Percentiles rank a stretch among this genome's conserved stretches.
These are phyloP conservation scores for Momotus momota DNA, from an alignment of 2,797 vertebrate species.

Conservation along the genomic window DNA sequence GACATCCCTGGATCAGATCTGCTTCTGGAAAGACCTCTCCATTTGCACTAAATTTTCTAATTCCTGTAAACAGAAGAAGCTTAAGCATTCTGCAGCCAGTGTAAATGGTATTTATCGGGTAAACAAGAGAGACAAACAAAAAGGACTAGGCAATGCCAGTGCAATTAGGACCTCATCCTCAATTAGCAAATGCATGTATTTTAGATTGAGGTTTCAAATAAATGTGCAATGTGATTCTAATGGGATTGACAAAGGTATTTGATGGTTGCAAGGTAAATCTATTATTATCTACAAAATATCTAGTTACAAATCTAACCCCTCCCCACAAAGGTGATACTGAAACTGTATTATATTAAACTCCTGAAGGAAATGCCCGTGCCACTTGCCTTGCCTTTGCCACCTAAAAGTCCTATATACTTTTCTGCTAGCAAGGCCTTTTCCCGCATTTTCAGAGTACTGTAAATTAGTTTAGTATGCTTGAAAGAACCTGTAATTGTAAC, in stretches of 20 bases:
- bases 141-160: slow-evolving; percentile 5
- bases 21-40: slow-evolving; percentile 65
- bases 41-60: slow-evolving; percentile 43
- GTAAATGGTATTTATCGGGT: slow-evolving; percentile 22
- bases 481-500: slow-evolving; percentile 89
- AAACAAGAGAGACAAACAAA: slow-evolving; percentile 51
- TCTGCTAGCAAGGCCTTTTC: slow-evolving; percentile 72
- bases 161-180: slow-evolving; percentile 63
- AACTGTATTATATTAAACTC: slow-evolving; percentile 4
- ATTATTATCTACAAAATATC: slow-evolving; percentile 53
- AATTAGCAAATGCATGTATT: slow-evolving; percentile 59
- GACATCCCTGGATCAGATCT: slow-evolving; percentile 54
- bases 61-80: slow-evolving; percentile 37
- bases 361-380: slow-evolving; percentile 52
- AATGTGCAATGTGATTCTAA: slow-evolving; percentile 67
- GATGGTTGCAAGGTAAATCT: slow-evolving; percentile 60
- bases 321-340: slow-evolving; percentile 10
- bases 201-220: slow-evolving; percentile 46
- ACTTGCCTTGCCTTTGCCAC: slow-evolving; percentile 67
- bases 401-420: slow-evolving; percentile 60
- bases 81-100: slow-evolving; percentile 10
- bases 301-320: not conserved
- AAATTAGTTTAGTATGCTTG: slow-evolving; percentile 89
- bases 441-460: slow-evolving; percentile 84
- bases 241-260: slow-evolving; percentile 65